Evolutionary conservation across 2,113 vertebrate genomes (phyloP).

Genomic region (Epinephelus moara): DNA sequence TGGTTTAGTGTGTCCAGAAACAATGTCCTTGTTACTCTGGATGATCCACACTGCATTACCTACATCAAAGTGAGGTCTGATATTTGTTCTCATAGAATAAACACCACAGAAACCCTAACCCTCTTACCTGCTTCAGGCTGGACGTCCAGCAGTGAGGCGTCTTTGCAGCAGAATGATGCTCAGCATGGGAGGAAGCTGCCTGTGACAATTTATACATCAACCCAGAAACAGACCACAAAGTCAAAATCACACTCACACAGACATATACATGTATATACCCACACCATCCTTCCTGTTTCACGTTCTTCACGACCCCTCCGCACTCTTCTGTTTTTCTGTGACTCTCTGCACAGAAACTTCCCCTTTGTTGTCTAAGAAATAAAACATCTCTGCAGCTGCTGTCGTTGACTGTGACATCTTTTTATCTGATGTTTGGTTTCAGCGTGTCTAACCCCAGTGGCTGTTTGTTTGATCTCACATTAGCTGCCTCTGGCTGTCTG

Average conservation of each 20-base stretch:
- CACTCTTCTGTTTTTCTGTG: not conserved
- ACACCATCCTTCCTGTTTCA: constrained; percentile 54
- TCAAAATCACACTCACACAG: constrained; percentile 19
- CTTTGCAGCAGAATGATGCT: not conserved
- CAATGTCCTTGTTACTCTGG: not conserved
- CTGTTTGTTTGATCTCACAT: too few relatives aligned
- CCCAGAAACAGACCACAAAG: constrained; percentile 27
- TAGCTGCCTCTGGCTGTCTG: too few relatives aligned
- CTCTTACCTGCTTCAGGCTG: constrained; percentile 19
- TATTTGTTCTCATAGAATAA: not conserved
- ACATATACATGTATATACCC: not conserved
- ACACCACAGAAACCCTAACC: not conserved
- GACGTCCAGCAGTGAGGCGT: constrained; percentile 1
- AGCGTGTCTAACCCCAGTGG: not conserved
- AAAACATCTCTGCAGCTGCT: not conserved
- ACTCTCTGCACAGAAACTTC: constrained; percentile 1
- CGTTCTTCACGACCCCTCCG: not conserved
- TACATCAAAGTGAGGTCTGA: not conserved
- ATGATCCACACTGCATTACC: not conserved
- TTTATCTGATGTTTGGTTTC: not conserved
- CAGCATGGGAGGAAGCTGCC: constrained; percentile 18
- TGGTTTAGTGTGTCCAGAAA: not conserved
- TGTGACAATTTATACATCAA: not conserved
- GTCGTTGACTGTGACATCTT: not conserved
- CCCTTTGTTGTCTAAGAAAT: not conserved